Evolutionary conservation across 2,797 vertebrate genomes (phyloP).

Genomic region (Ptychadena robeensis): DNA sequence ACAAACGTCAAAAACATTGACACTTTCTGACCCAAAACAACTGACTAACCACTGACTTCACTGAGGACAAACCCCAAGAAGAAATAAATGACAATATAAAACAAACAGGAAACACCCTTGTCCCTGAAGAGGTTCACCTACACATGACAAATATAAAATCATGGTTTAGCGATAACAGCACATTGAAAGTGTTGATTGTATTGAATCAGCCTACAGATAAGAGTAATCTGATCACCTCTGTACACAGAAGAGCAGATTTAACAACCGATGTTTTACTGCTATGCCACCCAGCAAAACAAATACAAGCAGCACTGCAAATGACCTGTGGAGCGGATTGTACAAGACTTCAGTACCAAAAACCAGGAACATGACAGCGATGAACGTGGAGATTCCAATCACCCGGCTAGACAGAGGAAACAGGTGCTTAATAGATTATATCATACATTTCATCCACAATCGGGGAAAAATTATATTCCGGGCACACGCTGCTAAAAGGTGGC

Average conservation of each 20-base stretch:
- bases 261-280: constrained; percentile 34
- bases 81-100: not conserved
- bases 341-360: not conserved
- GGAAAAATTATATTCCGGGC: not conserved
- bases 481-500: not conserved
- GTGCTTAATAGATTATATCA: constrained; percentile 5
- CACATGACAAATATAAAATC: not conserved
- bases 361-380: constrained; percentile 21
- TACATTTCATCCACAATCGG: not conserved
- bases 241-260: constrained; percentile 16
- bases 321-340: constrained; percentile 6
- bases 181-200: constrained; percentile 13
- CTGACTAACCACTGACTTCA: too few species aligned
- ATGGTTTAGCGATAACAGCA: not conserved
- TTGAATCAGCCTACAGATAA: constrained; percentile 30
- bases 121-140: not conserved
- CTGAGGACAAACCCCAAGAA: not conserved
- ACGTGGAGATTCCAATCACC: not conserved
- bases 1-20: too few species aligned
- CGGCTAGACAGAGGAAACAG: constrained; percentile 15
- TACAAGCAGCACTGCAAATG: not conserved
- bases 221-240: constrained; percentile 3
- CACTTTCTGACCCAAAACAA: too few species aligned
- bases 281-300: constrained; percentile 38
- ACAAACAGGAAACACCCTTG: not conserved